phyloP scores from a whole-genome alignment of 53 echinoderm and acorn worm genomes.

The Stichopus horrens region DNA sequence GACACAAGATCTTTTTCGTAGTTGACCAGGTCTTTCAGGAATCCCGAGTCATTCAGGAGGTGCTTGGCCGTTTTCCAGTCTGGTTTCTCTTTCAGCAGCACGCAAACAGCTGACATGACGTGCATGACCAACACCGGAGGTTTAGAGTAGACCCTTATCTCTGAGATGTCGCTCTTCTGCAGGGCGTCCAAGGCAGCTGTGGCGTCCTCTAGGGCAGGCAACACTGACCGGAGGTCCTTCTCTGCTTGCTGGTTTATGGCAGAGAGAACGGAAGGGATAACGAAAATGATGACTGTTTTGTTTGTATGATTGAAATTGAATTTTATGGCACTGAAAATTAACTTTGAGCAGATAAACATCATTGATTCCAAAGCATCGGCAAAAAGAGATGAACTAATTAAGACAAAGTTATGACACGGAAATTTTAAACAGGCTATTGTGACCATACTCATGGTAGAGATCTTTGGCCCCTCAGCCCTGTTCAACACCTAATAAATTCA shows the following conservation, averaged over 20 bases:
- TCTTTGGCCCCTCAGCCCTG: background rate
- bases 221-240: slow-evolving; percentile 84
- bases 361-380: too few species aligned
- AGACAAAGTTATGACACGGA: too few species aligned
- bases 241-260: slow-evolving; percentile 81
- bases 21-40: slow-evolving; percentile 89
- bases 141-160: slow-evolving; percentile 91
- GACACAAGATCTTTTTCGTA: slow-evolving; percentile 94
- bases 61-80: slow-evolving; percentile 97
- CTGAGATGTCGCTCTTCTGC: slow-evolving; percentile 96
- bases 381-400: too few species aligned
- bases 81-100: slow-evolving; percentile 87
- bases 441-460: too few species aligned
- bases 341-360: too few species aligned
- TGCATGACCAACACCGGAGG: slow-evolving; percentile 94
- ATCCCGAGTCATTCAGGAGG: slow-evolving; percentile 82
- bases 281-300: too few species aligned
- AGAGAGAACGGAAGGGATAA: background rate
- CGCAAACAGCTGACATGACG: slow-evolving; percentile 93
- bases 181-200: slow-evolving; percentile 86
- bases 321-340: too few species aligned
- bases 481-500: background rate
- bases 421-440: too few species aligned
- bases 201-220: slow-evolving; percentile 95
- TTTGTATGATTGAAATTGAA: too few species aligned